A percentile compares a stretch with the other conserved stretches of the same genome.
Evolutionary conservation across 2,797 vertebrate genomes (phyloP).

Genomic region (Gymnocypris eckloni): DNA sequence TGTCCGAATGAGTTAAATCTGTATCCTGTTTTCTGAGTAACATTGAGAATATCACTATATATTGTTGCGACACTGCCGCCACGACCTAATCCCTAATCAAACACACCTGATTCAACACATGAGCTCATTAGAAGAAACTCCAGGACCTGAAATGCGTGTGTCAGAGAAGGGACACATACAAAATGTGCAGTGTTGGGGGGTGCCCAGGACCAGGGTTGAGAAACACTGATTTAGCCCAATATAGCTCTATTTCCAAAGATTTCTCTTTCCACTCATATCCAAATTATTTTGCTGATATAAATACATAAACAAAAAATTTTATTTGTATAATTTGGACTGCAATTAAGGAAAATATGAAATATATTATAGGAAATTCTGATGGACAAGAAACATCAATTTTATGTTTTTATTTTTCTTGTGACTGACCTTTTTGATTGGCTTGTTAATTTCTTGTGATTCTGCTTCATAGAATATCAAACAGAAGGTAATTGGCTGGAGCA

Average conservation of each 20-base stretch:
- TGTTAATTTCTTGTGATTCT: slow-evolving; percentile 10
- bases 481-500: slow-evolving; percentile 30
- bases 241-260: neutral
- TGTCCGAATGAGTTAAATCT: too few relatives aligned
- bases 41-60: too few relatives aligned
- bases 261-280: neutral
- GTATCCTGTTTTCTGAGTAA: too few relatives aligned
- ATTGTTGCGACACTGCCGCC: too few relatives aligned
- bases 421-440: slow-evolving; percentile 1
- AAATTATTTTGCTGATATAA: neutral
- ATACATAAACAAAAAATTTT: neutral
- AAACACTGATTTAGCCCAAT: too few relatives aligned
- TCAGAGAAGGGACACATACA: too few relatives aligned
- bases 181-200: too few relatives aligned
- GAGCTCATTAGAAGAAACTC: too few relatives aligned
- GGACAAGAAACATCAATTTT: neutral
- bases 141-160: too few relatives aligned
- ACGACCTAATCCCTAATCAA: too few relatives aligned
- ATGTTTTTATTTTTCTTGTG: neutral
- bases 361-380: neutral
- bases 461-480: slow-evolving; percentile 29
- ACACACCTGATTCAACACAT: too few relatives aligned
- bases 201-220: too few relatives aligned
- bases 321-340: neutral
- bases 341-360: neutral